Percentiles rank a stretch among this genome's conserved stretches.
Evolutionary conservation across 2,888 invertebrate species (phyloP).

Genomic region (Bombyx huttoni): DNA sequence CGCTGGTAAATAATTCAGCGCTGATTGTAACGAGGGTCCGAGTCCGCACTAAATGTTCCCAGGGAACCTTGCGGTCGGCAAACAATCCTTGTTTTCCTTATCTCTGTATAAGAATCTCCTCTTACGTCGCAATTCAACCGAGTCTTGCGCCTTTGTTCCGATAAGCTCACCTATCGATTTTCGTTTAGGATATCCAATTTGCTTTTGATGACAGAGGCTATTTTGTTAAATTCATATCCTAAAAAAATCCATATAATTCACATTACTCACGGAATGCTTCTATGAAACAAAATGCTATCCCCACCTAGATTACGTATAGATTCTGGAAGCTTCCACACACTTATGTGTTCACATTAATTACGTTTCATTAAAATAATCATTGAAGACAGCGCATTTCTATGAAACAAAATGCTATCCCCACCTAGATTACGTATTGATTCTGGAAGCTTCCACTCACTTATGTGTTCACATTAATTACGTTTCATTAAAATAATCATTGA

Average conservation of each 20-base stretch:
- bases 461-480: constrained; percentile 47
- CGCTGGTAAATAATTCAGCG: constrained; percentile 62
- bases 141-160: constrained; percentile 21
- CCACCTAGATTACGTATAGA: constrained; percentile 34
- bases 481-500: constrained; percentile 55
- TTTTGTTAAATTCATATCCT: constrained; percentile 2
- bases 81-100: constrained; percentile 45
- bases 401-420: too few species aligned
- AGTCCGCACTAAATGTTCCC: constrained; percentile 52
- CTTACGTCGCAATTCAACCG: constrained; percentile 19
- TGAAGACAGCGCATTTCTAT: constrained; percentile 36
- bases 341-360: constrained; percentile 46
- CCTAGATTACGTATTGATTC: constrained; percentile 42
- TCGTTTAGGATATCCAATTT: constrained; percentile 19
- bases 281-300: constrained; percentile 38
- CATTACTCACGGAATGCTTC: constrained; percentile 7
- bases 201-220: constrained; percentile 15
- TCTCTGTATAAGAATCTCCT: constrained; percentile 32
- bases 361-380: constrained; percentile 58
- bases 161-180: constrained; percentile 24
- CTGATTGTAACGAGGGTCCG: constrained; percentile 63
- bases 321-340: constrained; percentile 44
- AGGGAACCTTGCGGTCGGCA: constrained; percentile 39
- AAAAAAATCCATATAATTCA: neutral
- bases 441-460: constrained; percentile 41